Evolutionary conservation across 2,888 invertebrate genomes (phyloP), one percentile per base, ranked within the genome.

Genomic region (Chymomyza amoena): DNA sequence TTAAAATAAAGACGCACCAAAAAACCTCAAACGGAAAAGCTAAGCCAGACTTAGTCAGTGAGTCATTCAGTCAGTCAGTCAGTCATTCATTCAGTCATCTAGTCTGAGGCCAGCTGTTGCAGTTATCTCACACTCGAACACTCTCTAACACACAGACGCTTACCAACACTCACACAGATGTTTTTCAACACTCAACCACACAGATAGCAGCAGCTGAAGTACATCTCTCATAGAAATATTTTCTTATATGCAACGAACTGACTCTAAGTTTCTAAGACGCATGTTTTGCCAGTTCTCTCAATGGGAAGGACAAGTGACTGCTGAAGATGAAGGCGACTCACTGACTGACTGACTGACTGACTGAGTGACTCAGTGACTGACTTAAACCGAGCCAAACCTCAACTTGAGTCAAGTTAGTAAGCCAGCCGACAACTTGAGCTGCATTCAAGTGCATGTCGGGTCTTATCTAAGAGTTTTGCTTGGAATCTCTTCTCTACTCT

Each of bases 1-100:
- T 82, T 82, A 87, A 82, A 82, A 87, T 69, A 32, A 36, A 59
- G 64, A 68, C 57, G 87, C 77, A 64, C 87, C 69, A 75, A 9
- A 66, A 73, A 69, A 76, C 68, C 67, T 73, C 69, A 87, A 82
- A 87, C 68, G 66, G 60, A 18, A 54, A 64, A 28, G 51, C 18
- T 18, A 65, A 59, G 74, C 54, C 50, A 64, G 50, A 20, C 39
- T 28, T 66, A 61, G 39, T 45, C 39, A 39, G 13, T 39, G 1
- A 39, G 39, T 9, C 13, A 39, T 4, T 39, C 39, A 39, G 39
- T 39, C 10, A 39, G 39, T 13, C 39, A 45, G 32, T 45, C 39
- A 45, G 1, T 13, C 39, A 45, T n/a, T n/a, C n/a, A n/a, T n/a
- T 13, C 39, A 45, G 4, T 45, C 39, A 45, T 13, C 39, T 45